Percentiles rank a stretch among this genome's conserved stretches.
Conservation (phyloP, 2,888 invertebrate genomes). For the Xanthorhoe spadicearia region DNA sequence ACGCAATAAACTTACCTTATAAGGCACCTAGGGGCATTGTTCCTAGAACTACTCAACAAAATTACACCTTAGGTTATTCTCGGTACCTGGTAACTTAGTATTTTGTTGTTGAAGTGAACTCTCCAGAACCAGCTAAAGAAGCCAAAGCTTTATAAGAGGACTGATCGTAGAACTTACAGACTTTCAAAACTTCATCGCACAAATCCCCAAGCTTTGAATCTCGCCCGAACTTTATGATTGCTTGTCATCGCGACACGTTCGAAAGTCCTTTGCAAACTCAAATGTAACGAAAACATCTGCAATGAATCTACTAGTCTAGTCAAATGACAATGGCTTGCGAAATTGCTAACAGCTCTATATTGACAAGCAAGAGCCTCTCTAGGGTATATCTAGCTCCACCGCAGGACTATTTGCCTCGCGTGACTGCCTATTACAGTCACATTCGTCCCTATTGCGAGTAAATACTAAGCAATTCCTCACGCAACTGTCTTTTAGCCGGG, state of each 20-base stretch:
- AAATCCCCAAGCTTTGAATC: conserved; percentile 24
- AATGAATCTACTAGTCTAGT: background rate
- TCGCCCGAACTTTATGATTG: conserved; percentile 27
- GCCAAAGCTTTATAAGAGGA: background rate
- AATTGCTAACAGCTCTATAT: background rate
- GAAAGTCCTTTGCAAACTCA: conserved; percentile 22
- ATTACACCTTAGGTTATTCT: background rate
- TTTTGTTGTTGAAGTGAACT: background rate
- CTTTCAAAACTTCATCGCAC: conserved; percentile 22
- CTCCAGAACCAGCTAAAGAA: background rate
- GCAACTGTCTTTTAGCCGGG: no score
- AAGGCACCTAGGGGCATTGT: background rate
- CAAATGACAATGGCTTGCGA: background rate
- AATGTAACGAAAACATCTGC: conserved; percentile 16
- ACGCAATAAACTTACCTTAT: conserved; percentile 4
- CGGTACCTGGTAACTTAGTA: background rate
- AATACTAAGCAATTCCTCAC: no score
- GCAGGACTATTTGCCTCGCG: no score
- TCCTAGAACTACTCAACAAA: background rate
- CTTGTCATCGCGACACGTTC: conserved; percentile 18
- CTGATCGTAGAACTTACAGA: conserved; percentile 12
- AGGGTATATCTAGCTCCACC: no score
- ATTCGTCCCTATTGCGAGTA: no score
- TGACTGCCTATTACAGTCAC: no score
- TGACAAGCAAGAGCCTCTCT: background rate